Conservation (phyloP, 2,888 invertebrate genomes). For the Cheilosia impressa region DNA sequence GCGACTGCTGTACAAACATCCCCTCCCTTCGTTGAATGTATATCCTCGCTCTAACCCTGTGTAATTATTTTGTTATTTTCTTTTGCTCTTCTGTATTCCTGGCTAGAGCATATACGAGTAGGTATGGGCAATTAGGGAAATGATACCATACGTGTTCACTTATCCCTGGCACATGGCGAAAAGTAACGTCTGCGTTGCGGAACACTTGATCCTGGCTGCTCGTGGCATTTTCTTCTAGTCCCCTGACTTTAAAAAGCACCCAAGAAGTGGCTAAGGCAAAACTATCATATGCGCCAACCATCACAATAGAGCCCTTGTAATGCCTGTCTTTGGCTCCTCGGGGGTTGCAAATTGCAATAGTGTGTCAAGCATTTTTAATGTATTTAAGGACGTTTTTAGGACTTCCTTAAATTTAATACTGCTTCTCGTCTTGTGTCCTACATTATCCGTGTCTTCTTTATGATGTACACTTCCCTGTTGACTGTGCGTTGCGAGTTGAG, state of each 20-base stretch:
- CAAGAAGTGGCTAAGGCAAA: slow-evolving; percentile 42
- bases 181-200: slow-evolving; percentile 46
- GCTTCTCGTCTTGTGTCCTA: slow-evolving; percentile 26
- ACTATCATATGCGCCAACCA: slow-evolving; percentile 29
- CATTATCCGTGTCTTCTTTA: slow-evolving; percentile 20
- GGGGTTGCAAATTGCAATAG: slow-evolving; percentile 27
- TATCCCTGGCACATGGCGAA: slow-evolving; percentile 33
- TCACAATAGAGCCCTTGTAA: slow-evolving; percentile 37
- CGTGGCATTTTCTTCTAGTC: slow-evolving; percentile 34
- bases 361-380: slow-evolving; percentile 69
- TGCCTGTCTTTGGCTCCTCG: background rate
- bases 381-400: slow-evolving; percentile 69
- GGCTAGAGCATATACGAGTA: background rate
- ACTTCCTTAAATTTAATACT: slow-evolving; percentile 69
- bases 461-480: slow-evolving; percentile 54
- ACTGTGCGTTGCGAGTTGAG: background rate
- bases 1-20: slow-evolving; percentile 19
- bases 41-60: slow-evolving; percentile 21
- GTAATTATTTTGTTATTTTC: slow-evolving; percentile 41
- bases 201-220: slow-evolving; percentile 62
- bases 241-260: slow-evolving; percentile 7
- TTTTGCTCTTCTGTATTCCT: slow-evolving; percentile 4
- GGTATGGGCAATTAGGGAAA: slow-evolving; percentile 54
- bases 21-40: slow-evolving; percentile 8
- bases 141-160: slow-evolving; percentile 59